These are phyloP conservation scores for Chloropsis hardwickii DNA, from an alignment of 2,113 vertebrate species.

Conservation along the genomic window DNA sequence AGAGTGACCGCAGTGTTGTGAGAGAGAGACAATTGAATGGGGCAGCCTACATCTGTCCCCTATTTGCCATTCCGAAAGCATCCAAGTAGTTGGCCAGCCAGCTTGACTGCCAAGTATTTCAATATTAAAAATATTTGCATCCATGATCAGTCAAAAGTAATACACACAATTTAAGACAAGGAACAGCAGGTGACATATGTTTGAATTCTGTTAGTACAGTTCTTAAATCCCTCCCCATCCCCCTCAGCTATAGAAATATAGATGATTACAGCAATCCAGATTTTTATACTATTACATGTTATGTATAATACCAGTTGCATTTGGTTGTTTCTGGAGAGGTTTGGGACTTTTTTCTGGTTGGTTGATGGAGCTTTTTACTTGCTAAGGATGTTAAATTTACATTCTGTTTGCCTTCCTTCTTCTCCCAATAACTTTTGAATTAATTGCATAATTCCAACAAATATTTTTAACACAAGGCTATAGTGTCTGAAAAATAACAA, in stretches of 20 bases:
- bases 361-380: background rate
- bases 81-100: background rate
- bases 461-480: background rate
- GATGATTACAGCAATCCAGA: background rate
- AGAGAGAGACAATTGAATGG: background rate
- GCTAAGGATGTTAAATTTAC: background rate
- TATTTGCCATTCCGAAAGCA: background rate
- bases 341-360: background rate
- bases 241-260: background rate
- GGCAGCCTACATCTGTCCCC: slow-evolving; percentile 26
- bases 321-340: background rate
- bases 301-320: background rate
- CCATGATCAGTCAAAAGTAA: background rate
- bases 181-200: background rate
- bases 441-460: background rate
- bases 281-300: background rate
- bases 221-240: background rate
- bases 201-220: background rate
- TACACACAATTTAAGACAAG: background rate
- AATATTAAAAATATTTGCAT: slow-evolving; percentile 13
- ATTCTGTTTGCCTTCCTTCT: background rate
- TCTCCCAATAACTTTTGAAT: background rate
- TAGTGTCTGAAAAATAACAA: background rate
- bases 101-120: background rate
- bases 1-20: background rate